Percentiles rank a stretch among this genome's conserved stretches.
Evolutionary conservation across 2,888 invertebrate species (phyloP).

Genomic region (Phengaris alcon): DNA sequence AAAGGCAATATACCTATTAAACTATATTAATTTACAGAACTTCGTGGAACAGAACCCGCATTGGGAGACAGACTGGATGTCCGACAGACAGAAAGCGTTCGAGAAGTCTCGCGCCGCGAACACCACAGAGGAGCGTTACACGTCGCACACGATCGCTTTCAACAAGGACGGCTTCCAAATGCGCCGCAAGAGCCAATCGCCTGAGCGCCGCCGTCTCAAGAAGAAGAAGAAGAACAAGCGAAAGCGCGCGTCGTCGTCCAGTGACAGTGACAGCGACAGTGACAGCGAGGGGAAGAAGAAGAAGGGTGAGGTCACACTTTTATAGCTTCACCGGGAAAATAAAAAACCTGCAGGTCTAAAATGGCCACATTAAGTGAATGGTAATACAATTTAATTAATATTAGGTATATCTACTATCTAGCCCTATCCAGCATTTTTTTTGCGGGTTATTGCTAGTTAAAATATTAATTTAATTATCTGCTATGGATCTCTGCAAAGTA

Average conservation of each 20-base stretch:
- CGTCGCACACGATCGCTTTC: constrained; percentile 71
- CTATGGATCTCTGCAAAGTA: too few relatives aligned
- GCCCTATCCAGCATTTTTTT: too few relatives aligned
- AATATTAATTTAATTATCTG: too few relatives aligned
- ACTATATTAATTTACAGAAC: constrained; percentile 70
- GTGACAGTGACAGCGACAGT: constrained; percentile 49
- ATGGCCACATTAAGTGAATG: too few relatives aligned
- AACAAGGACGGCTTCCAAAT: constrained; percentile 73
- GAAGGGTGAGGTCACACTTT: constrained; percentile 55
- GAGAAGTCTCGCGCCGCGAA: constrained; percentile 64
- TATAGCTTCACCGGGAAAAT: not conserved
- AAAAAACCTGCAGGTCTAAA: too few relatives aligned
- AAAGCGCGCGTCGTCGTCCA: constrained; percentile 51
- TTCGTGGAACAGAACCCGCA: constrained; percentile 91
- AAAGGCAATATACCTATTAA: too few relatives aligned
- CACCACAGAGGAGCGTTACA: constrained; percentile 52
- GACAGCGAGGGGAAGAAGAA: constrained; percentile 76
- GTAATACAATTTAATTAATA: too few relatives aligned
- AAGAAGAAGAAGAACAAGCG: constrained; percentile 72
- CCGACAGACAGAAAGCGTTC: constrained; percentile 86
- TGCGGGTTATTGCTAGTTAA: too few relatives aligned
- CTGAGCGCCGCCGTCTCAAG: constrained; percentile 52
- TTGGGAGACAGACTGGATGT: constrained; percentile 93
- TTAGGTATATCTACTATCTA: too few relatives aligned
- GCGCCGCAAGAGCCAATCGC: constrained; percentile 50